Percentiles rank a stretch among this genome's conserved stretches.
phyloP scores from a whole-genome alignment of 2,797 vertebrate species.

The Pangasius macronema region DNA sequence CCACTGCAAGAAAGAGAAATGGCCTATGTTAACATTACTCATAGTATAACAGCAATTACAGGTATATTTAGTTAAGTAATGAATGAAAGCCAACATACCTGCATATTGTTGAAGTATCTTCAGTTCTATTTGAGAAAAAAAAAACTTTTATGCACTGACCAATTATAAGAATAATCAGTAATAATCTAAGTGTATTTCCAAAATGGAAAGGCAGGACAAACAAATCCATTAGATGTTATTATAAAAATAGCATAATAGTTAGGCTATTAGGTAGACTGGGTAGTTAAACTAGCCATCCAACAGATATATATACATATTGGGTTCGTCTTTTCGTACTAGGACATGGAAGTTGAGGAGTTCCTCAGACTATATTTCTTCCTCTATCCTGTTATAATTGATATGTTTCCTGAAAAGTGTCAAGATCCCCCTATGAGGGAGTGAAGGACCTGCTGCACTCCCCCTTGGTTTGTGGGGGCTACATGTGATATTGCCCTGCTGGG shows the following conservation, averaged over 20 bases:
- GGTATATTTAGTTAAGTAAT: not conserved
- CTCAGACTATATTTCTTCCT: not conserved
- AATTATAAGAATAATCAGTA: not conserved
- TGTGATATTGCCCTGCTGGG: too few species aligned
- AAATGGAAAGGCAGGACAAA: not conserved
- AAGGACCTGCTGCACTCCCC: not conserved
- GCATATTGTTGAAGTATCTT: constrained; percentile 35
- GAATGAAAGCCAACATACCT: constrained; percentile 6
- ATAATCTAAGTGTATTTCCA: not conserved
- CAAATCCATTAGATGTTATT: not conserved
- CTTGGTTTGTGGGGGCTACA: too few species aligned
- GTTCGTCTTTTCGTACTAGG: not conserved
- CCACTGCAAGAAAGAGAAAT: constrained; percentile 23
- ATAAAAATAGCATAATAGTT: not conserved
- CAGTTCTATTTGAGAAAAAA: constrained; percentile 26
- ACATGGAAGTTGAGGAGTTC: not conserved
- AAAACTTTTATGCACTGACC: not conserved
- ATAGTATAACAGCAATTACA: not conserved
- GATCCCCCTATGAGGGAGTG: not conserved
- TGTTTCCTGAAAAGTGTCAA: not conserved
- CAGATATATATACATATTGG: not conserved
- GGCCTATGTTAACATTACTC: not conserved
- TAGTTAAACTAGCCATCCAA: not conserved
- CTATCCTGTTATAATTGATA: not conserved
- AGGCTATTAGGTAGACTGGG: not conserved